These are phyloP conservation scores for Corythoichthys haematopterus DNA, from an alignment of 2,113 vertebrate species.

Conservation along the genomic window DNA sequence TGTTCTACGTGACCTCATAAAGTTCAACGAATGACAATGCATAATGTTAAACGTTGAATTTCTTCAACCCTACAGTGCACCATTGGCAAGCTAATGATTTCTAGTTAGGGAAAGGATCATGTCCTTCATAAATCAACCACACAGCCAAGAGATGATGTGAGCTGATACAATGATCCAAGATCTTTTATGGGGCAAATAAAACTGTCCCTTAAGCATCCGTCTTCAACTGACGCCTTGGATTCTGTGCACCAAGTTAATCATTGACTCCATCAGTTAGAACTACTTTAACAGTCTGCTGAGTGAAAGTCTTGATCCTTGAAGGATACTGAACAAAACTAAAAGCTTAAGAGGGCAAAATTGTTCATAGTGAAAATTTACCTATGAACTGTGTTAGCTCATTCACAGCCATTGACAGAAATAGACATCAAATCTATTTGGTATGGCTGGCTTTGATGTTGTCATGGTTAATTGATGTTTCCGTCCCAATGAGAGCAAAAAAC, in stretches of 20 bases:
- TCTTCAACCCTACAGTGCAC: not conserved
- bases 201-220: slow-evolving; percentile 15
- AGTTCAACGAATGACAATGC: slow-evolving; percentile 17
- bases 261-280: slow-evolving; percentile 42
- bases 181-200: slow-evolving; percentile 17
- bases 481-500: no score
- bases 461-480: no score
- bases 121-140: slow-evolving; percentile 20
- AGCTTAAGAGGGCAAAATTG: slow-evolving; percentile 8
- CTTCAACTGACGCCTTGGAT: slow-evolving; percentile 9
- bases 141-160: slow-evolving; percentile 5
- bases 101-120: slow-evolving; percentile 11
- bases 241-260: slow-evolving; percentile 54
- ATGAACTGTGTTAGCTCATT: not conserved
- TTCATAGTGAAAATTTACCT: not conserved
- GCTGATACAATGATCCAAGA: slow-evolving; percentile 11
- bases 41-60: slow-evolving; percentile 31
- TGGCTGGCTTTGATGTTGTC: no score
- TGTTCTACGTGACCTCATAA: slow-evolving; percentile 37
- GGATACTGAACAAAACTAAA: slow-evolving; percentile 6
- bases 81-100: slow-evolving; percentile 16
- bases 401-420: not conserved
- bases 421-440: not conserved
- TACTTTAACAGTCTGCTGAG: slow-evolving; percentile 9
- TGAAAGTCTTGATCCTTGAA: not conserved